Evolutionary conservation across 2,797 vertebrate genomes (phyloP).

Genomic region (Gallinago solitaria): DNA sequence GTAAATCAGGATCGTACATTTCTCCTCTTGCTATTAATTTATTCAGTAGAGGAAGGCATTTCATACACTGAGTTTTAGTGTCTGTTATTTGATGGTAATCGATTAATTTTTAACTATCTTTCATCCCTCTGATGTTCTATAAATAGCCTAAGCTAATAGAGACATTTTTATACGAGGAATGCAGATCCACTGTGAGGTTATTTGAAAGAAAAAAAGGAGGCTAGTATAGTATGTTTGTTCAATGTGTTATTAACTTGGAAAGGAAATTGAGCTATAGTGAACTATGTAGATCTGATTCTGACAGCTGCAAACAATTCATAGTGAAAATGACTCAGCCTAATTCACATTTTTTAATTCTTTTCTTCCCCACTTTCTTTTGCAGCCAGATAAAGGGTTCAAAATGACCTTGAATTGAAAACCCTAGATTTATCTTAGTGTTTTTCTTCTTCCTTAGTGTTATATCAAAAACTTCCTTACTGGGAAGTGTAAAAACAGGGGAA

Average conservation of each 20-base stretch:
- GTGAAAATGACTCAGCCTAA: conserved; percentile 72
- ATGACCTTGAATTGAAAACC: conserved; percentile 60
- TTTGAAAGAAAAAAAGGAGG: conserved; percentile 45
- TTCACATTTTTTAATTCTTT: conserved; percentile 55
- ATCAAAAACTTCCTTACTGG: neutral
- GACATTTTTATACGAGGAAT: conserved; percentile 62
- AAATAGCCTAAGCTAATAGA: conserved; percentile 72
- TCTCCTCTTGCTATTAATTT: neutral
- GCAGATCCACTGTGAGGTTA: conserved; percentile 59
- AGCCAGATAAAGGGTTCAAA: conserved; percentile 28
- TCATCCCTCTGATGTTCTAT: conserved; percentile 65
- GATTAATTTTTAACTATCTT: conserved; percentile 70
- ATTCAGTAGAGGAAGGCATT: conserved; percentile 31
- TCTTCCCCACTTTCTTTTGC: neutral
- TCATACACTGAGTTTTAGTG: conserved; percentile 25
- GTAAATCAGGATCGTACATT: neutral
- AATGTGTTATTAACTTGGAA: conserved; percentile 71
- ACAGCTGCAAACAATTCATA: conserved; percentile 69
- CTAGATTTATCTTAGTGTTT: neutral
- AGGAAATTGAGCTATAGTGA: conserved; percentile 70
- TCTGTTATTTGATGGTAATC: conserved; percentile 67
- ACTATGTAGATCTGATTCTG: conserved; percentile 62
- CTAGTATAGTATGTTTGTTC: conserved; percentile 56
- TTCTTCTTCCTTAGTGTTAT: neutral
- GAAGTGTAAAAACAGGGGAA: conserved; percentile 1